Evolutionary conservation across 2,888 invertebrate species (phyloP), one percentile per base, ranked within the genome.

Genomic region (Luperina nickerlii): DNA sequence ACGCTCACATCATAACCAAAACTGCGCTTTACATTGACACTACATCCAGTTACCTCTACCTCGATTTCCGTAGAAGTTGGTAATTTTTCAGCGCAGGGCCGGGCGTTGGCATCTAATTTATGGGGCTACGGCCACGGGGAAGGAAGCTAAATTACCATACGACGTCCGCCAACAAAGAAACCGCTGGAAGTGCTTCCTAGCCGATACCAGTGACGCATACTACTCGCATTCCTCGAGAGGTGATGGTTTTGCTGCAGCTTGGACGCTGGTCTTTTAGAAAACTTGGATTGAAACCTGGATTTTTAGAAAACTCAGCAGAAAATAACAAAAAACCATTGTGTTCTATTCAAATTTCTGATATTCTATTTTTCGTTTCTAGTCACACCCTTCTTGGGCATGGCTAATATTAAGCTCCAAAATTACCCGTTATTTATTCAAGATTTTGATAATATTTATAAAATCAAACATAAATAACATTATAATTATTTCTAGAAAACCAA

Each of bases 71-170:
- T 87, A 91, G 88, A 92, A 92, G 92, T 94, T 92, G 94, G 95
- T 94, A 96, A 96, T 96, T 96, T 96, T 96, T 96, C 96, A 96
- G 94, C 89, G 81, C 90, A 89, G 91, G 93, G 94, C 91, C 94
- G 94, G 91, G 92, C 92, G 94, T 93, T 94, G 94, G 95, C 95
- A 93, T 93, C 92, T 95, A 94, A 96, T 96, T 96, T 96, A 96
- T 95, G 94, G 90, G 90, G 90, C 88, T 88, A 88, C 93, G 92
- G 93, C 92, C 91, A 93, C 88, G 82, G 92, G 96, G 95, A 96
- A 96, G 96, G 96, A 96, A 96, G 91, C 92, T 86, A 89, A 93
- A 96, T 96, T 96, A 96, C 95, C 96, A 96, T 96, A 96, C 95
- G 94, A 95, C 95, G 93, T 94, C 94, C 94, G 94, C 90, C 93